Evolutionary conservation across 53 echinoderm and acorn worm species (phyloP), one percentile per base, ranked within the genome.

Genomic region (Henricia sp.): DNA sequence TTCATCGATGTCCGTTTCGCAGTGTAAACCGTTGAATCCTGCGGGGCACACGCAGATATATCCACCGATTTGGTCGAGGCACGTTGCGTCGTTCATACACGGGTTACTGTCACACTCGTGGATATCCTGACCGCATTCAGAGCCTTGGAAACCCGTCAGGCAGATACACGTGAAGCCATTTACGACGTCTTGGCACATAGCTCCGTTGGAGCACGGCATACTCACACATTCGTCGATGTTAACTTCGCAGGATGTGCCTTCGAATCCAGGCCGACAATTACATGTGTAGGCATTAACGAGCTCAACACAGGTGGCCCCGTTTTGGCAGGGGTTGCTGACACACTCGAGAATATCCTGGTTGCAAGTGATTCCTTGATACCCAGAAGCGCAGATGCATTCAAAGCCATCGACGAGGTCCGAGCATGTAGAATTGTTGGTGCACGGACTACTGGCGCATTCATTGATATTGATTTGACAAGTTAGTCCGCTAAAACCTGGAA

Each of bases 141-240:
- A 85, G 26, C 90, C 90, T 36, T 90, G 90, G 85, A 68, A 90
- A 3, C 90, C 90, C 58, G 43, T 58, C 14, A 77, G 90, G 52
- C 90, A 90, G 23, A 86, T 29, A 60, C 90, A 90, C 19, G 82
- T 72, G 44, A 63, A 90, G 19, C 90, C 90, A 44, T 90, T 82
- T 17, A 90, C 90, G 0, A 90, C 52, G 52, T 90, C 90, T 35
- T 82, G 71, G 37, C 90, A 90, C 14, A 71, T 85, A 28, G 90
- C 86, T 19, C 86, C 86, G n/a, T 86, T 86, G 70, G 48, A 68
- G 66, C 90, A 90, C 19, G 90, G 90, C 2, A 44, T 39, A 9
- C 85, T 70, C 3, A 63, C 59, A 51, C 90, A 90, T 50, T 90
- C 90, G 42, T 90, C 85, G 12, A 83, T 83, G 27, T 91, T 72